These are phyloP conservation scores for Agrilus mali DNA, from an alignment of 2,888 invertebrate species.

Conservation along the genomic window DNA sequence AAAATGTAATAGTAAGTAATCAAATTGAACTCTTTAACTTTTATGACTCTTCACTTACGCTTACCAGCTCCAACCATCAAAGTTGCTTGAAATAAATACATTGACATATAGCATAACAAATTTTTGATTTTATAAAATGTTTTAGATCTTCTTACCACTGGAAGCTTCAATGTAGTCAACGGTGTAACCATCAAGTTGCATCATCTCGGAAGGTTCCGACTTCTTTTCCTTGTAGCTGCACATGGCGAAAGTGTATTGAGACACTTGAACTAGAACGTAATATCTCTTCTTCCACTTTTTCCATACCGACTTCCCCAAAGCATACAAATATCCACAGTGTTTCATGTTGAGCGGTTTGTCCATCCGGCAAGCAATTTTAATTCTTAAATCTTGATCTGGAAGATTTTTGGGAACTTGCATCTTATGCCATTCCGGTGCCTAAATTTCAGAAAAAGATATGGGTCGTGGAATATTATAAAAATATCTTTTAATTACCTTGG, in stretches of 20 bases:
- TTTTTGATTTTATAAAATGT: neutral
- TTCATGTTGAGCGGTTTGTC: constrained; percentile 99
- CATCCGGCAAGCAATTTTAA: constrained; percentile 96
- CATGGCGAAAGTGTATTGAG: constrained; percentile 99
- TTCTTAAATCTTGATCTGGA: constrained; percentile 89
- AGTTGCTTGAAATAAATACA: constrained; percentile 51
- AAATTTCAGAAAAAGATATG: constrained; percentile 12
- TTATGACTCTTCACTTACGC: constrained; percentile 30
- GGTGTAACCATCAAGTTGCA: constrained; percentile 98
- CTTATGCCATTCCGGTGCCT: constrained; percentile 96
- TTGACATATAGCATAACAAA: neutral
- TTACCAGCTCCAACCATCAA: constrained; percentile 86
- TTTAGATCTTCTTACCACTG: constrained; percentile 52
- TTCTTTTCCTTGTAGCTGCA: constrained; percentile 99
- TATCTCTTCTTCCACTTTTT: constrained; percentile 99
- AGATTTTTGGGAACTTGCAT: constrained; percentile 92
- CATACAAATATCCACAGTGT: constrained; percentile 87
- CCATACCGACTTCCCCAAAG: constrained; percentile 95
- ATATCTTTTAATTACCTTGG: constrained; percentile 47
- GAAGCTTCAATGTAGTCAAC: constrained; percentile 98
- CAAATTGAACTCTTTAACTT: constrained; percentile 6
- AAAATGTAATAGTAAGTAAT: constrained; percentile 18
- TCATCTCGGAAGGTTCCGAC: constrained; percentile 98
- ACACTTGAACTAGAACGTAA: constrained; percentile 96
- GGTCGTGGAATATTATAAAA: constrained; percentile 3